Evolutionary conservation across 2,113 vertebrate species (phyloP), one percentile per base, ranked within the genome.

Genomic region (Mesembrinibis cayennensis): DNA sequence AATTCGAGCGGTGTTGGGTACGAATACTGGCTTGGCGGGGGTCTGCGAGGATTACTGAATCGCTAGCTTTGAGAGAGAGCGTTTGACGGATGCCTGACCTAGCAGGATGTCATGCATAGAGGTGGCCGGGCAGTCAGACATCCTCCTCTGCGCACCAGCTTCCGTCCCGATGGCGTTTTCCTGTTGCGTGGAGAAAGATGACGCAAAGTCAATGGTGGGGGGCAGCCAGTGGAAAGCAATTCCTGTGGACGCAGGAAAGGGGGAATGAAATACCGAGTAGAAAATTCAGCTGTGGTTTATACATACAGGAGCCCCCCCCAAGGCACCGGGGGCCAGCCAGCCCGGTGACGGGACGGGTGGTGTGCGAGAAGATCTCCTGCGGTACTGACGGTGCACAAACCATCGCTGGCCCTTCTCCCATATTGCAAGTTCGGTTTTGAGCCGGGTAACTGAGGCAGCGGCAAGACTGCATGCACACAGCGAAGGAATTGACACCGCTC

Each of bases 21-120:
- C 32, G 17, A 72, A 16, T 5, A 26, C 47, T 23, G 85, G 22
- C 62, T 16, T 9, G 18, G 21, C 40, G 27, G 13, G 17, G 74
- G 10, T 21, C 58, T 45, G 52, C 0, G 1, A 5, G 2, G 7
- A 16, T 38, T 18, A 5, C 4, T 7, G 87, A 76, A 7, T 0
- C 5, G 50, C 22, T 45, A n/a, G 52, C 66, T 49, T 19, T 11
- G 77, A 25, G 29, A 38, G 44, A 25, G 34, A 3, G 47, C 1
- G 36, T 12, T 11, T 18, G 38, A 9, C 1, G 19, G 81, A n/a
- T 3, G 23, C 36, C 92, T 62, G 82, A 55, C 47, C 81, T 7
- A 2, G 0, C 21, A 6, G 87, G 59, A 29, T 13, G 72, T 27
- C 80, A 36, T 36, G 79, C 84, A 49, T 4, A 44, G 77, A 66